These are phyloP conservation scores for Octodon degus DNA, from an alignment of 2,113 vertebrate genomes.

Conservation along the genomic window DNA sequence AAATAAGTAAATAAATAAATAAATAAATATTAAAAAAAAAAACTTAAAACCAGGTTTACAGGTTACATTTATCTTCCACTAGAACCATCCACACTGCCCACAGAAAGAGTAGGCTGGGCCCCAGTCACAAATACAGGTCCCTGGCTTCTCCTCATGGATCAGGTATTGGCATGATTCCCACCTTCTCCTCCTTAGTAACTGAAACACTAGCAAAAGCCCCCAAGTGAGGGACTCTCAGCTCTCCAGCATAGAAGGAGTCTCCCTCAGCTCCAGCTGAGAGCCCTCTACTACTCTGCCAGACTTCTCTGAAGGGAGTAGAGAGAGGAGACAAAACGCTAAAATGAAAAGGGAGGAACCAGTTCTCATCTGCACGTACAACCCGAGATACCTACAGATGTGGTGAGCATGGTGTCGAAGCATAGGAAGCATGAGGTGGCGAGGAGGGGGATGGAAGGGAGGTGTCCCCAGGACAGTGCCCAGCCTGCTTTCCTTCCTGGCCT, in stretches of 20 bases:
- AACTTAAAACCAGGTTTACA: background rate
- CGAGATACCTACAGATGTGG: background rate
- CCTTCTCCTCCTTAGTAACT: background rate
- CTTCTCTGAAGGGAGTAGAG: background rate
- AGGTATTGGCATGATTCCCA: background rate
- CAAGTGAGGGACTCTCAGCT: background rate
- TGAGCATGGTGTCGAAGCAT: too few species aligned
- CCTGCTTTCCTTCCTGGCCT: background rate
- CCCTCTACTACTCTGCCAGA: background rate
- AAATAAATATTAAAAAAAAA: too few species aligned
- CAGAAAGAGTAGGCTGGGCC: background rate
- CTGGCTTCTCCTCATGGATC: background rate
- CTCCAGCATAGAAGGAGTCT: background rate
- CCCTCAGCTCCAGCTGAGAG: too few species aligned
- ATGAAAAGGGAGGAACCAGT: background rate
- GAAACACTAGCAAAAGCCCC: background rate
- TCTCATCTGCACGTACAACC: background rate
- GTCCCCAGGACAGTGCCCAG: background rate
- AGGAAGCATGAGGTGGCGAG: background rate
- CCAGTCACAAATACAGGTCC: background rate
- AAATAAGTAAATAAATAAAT: too few species aligned
- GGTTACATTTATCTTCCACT: background rate
- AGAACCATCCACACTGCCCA: background rate
- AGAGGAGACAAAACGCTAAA: background rate
- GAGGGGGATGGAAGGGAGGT: accelerated